Conservation (phyloP, 2,888 invertebrate species). For the Oscheius sp. region DNA sequence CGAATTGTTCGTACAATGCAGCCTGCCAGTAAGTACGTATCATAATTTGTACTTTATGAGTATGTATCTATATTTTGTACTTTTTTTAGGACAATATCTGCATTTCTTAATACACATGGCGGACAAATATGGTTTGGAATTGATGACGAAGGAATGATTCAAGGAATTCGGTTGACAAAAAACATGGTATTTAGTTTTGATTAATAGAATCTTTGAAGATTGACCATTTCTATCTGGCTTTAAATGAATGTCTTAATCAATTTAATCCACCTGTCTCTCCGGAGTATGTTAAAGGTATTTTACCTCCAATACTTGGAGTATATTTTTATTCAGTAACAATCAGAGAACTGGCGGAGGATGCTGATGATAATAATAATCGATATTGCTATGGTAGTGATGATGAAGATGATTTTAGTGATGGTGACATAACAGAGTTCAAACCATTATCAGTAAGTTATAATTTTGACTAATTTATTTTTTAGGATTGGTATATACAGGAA, state of each 20-base stretch:
- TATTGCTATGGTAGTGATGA: not conserved
- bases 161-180: conserved; percentile 44
- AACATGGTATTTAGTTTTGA: conserved; percentile 29
- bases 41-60: not conserved
- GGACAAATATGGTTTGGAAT: conserved; percentile 49
- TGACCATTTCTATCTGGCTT: conserved; percentile 17
- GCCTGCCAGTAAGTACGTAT: conserved; percentile 52
- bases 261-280: conserved; percentile 27
- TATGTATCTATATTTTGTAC: not conserved
- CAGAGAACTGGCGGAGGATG: not conserved
- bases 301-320: not conserved
- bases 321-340: not conserved
- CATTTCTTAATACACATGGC: conserved; percentile 52
- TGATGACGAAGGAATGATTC: conserved; percentile 40
- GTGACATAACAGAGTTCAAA: not conserved
- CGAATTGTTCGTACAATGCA: conserved; percentile 49
- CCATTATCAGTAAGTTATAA: not conserved
- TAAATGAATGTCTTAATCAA: conserved; percentile 15
- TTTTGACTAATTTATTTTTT: conserved; percentile 2
- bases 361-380: not conserved
- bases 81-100: conserved; percentile 45
- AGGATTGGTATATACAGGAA: conserved; percentile 16
- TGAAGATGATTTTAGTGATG: conserved; percentile 2
- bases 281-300: conserved; percentile 2
- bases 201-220: conserved; percentile 3